Percentiles rank a stretch among this genome's conserved stretches.
These are phyloP conservation scores for Drosophila mojavensis DNA, from an alignment of 1,140 invertebrate species.

Conservation along the genomic window DNA sequence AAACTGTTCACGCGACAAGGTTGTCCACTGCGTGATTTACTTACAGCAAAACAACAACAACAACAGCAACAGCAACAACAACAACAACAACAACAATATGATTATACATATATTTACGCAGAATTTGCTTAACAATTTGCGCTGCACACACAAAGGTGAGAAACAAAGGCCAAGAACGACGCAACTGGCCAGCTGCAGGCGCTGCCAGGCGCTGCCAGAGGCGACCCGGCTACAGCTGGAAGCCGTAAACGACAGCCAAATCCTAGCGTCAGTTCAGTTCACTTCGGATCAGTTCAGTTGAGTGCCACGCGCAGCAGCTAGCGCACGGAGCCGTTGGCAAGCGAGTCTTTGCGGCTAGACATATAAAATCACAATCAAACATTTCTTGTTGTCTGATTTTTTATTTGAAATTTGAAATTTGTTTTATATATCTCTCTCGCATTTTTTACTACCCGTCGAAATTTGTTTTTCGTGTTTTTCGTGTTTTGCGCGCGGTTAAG, in stretches of 20 bases:
- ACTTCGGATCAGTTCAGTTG: constrained; percentile 37
- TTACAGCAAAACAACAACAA: constrained; percentile 31
- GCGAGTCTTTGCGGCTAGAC: constrained; percentile 35
- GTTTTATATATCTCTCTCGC: neutral
- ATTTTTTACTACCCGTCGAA: constrained; percentile 22
- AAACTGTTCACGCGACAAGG: constrained; percentile 70
- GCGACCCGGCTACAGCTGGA: neutral
- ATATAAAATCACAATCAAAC: constrained; percentile 39
- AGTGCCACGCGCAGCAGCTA: constrained; percentile 39
- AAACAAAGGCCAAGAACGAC: constrained; percentile 37
- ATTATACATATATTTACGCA: neutral
- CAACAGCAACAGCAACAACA: constrained; percentile 21
- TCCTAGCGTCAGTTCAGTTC: constrained; percentile 26
- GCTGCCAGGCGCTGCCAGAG: neutral
- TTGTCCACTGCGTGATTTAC: constrained; percentile 62
- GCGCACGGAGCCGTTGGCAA: constrained; percentile 10
- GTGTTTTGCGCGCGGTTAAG: constrained; percentile 17
- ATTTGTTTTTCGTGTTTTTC: constrained; percentile 37
- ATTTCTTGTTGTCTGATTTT: constrained; percentile 4
- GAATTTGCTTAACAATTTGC: constrained; percentile 1
- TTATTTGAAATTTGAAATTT: neutral
- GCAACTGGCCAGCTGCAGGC: neutral
- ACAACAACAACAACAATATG: constrained; percentile 11
- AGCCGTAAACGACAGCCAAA: constrained; percentile 13
- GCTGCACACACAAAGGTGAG: constrained; percentile 37